Percentiles rank a stretch among this genome's conserved stretches.
phyloP scores from a whole-genome alignment of 2,113 vertebrate genomes.

The Cranoglanis bouderius region DNA sequence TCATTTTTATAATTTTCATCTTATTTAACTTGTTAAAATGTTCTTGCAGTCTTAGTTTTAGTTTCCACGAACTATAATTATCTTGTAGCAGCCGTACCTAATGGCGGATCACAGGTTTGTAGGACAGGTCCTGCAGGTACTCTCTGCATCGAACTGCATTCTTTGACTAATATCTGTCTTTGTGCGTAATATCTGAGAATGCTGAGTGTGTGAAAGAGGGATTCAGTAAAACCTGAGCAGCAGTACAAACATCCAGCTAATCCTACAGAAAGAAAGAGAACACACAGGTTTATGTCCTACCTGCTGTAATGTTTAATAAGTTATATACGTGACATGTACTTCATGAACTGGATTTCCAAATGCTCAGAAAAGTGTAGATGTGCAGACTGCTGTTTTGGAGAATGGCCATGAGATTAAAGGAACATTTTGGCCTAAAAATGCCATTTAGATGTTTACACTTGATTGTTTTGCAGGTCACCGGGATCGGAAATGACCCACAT shows the following conservation, averaged over 20 bases:
- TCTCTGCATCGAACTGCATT: neutral
- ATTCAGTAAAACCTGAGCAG: neutral
- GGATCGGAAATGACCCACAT: neutral
- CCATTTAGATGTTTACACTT: neutral
- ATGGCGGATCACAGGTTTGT: neutral
- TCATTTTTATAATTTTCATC: neutral
- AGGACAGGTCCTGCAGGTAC: conserved; percentile 1
- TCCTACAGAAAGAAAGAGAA: neutral
- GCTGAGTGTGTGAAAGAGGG: neutral
- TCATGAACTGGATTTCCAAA: neutral
- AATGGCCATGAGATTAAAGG: neutral
- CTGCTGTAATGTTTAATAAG: neutral
- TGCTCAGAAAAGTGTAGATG: neutral
- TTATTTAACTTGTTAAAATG: neutral
- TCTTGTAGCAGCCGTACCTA: neutral
- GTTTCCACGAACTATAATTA: neutral
- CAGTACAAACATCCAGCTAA: neutral
- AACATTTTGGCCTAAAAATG: neutral
- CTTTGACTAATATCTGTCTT: too few species aligned
- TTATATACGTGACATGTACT: neutral
- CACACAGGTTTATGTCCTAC: neutral
- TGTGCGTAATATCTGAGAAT: neutral
- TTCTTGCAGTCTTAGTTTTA: neutral
- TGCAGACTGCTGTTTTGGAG: neutral
- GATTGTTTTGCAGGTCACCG: neutral